A percentile compares a stretch with the other conserved stretches of the same genome.
phyloP scores from a whole-genome alignment of 2,797 vertebrate genomes.

The Threskiornis aethiopicus region DNA sequence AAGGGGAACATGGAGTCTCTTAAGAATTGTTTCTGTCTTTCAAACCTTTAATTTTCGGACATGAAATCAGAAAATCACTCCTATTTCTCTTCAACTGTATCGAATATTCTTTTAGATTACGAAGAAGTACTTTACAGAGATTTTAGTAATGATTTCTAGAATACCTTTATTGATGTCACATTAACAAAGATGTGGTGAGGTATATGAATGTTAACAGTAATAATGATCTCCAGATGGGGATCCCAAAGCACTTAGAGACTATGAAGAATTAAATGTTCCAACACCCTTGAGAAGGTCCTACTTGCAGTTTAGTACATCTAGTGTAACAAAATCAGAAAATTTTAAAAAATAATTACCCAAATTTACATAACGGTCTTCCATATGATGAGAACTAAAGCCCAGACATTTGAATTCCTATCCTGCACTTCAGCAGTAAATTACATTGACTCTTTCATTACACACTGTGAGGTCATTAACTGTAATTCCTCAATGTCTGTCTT shows the following conservation, averaged over 20 bases:
- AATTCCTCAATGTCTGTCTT: neutral
- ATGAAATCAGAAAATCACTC: neutral
- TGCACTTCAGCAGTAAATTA: neutral
- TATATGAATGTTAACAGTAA: neutral
- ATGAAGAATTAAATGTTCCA: neutral
- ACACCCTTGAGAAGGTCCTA: neutral
- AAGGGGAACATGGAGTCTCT: neutral
- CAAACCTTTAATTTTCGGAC: neutral
- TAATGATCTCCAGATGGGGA: neutral
- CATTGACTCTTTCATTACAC: neutral
- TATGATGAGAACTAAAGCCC: neutral
- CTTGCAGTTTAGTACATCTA: neutral
- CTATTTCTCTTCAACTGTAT: neutral
- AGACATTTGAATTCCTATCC: neutral
- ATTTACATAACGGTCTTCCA: neutral
- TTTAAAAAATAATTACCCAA: neutral
- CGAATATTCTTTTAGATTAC: constrained; percentile 25
- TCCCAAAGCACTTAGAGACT: neutral
- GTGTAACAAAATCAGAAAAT: neutral
- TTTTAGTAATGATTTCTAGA: neutral
- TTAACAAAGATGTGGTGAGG: neutral
- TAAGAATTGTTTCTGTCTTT: neutral
- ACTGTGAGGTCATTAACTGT: neutral
- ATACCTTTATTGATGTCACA: neutral
- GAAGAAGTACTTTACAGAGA: constrained; percentile 31